Evolutionary conservation across 2,888 invertebrate species (phyloP), one percentile per base, ranked within the genome.

Genomic region (Luffia ferchaultella): DNA sequence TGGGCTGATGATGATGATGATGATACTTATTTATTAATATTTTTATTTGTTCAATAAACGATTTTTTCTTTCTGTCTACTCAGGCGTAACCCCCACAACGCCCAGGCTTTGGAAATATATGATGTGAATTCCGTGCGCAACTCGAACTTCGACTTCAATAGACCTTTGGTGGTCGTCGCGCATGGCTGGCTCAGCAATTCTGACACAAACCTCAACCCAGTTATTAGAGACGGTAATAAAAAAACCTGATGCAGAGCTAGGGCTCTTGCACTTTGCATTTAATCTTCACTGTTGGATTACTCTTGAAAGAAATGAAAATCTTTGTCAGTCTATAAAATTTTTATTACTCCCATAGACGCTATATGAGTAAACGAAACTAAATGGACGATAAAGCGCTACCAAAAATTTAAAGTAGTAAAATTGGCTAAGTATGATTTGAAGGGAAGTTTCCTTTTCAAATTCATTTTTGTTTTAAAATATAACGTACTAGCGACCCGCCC

Each of bases 121-220:
- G 55, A 76, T 18, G 63, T 56, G 1, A 58, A 58, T 41, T 70
- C 74, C 1, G 56, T 75, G 46, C 57, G 43, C 1, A 58, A 60
- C 40, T 76, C 76, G 0, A 65, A 73, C 52, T 77, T 71, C 54
- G 67, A 67, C 51, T 53, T 65, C 0, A 55, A 53, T 1, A 50
- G 55, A 1, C 62, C 62, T 2, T 69, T 67, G 1, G 58, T 68
- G 0, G 62, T 74, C 1, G 46, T 73, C 2, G 66, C 54, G 2
- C 73, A 73, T 53, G 73, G 74, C 1, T 73, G 71, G 72, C 59
- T 68, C 46, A 57, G 64, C 52, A 61, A 62, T 44, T 57, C 58
- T 20, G 55, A 63, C 18, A 57, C 58, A 12, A 58, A 60, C 1
- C 49, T 61, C 12, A 66, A 65, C 45, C 52, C 59, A 1, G 45